Evolutionary conservation across 2,113 vertebrate species (phyloP), one percentile per base, ranked within the genome.

Genomic region (Corythoichthys haematopterus): DNA sequence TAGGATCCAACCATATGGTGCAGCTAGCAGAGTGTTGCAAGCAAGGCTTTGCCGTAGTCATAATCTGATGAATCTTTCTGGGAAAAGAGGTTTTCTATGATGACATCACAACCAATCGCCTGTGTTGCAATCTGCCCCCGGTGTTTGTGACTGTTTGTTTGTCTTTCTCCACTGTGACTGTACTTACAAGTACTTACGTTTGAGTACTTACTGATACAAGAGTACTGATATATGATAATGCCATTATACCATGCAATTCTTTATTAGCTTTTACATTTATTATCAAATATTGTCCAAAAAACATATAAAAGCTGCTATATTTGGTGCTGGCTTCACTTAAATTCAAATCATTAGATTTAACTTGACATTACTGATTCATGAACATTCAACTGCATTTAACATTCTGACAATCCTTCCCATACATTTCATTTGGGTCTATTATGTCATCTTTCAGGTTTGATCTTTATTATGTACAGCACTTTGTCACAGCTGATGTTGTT

Each of bases 1-100:
- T 92, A 90, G 92, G 92, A 89, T 81, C 81, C 81, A 90, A 86
- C 82, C 88, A 86, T 89, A 87, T 88, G 84, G 89, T 89, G 73
- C 79, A 71, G 75, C 89, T 89, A 85, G 76, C 83, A 77, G 73
- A 74, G 80, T 87, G 82, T 77, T 84, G 80, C 84, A 82, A 86
- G 79, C 73, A 84, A 79, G 76, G 77, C 82, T 87, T 50, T 70
- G 80, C 78, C 82, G 89, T 86, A 68, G 76, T 77, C 78, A 86
- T 77, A 78, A 88, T 88, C 82, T 84, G 65, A 84, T 85, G 80
- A 85, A 83, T 80, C 68, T 84, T 77, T 84, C 73, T 85, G 75
- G 73, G 88, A 87, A 90, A 86, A 82, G 68, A 81, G 75, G 80
- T 85, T 15, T 76, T 84, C 89, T 79, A 78, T 63, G 48, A 71